Evolutionary conservation across 1,140 invertebrate species (phyloP), one percentile per base, ranked within the genome.

Genomic region (Trinorchestia longiramus): DNA sequence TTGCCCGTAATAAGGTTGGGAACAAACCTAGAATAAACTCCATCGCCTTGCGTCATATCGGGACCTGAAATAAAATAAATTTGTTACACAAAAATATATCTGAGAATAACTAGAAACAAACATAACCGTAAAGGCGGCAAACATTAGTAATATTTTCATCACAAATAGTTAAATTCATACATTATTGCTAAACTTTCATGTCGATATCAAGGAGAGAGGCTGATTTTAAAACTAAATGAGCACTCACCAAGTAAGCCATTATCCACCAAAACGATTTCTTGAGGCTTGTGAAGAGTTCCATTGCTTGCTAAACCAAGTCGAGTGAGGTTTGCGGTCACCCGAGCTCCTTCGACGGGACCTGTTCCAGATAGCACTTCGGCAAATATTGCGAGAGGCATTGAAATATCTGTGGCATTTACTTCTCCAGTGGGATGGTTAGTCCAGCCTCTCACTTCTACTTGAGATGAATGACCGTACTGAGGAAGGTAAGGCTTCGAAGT

Each of bases 21-120:
- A 96, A 98, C 98, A 96, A 98, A 98, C 92, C 98, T 97, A 0
- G 98, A 98, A 97, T 98, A 98, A 19, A 98, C 97, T 42, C 98
- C 98, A 97, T 98, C 98, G 40, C 97, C 97, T 97, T 97, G 97
- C n/a, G 97, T 98, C 43, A 98, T 97, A 97, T 98, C 98, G 4
- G 98, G 98, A 97, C 98, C 98, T 98, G 96, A 43, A 97, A 96
- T 95, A 96, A 96, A 96, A 95, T 95, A 90, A 96, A 96, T 77
- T 91, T 77, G 96, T 43, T 23, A 77, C 4, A 95, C 53, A 87
- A 47, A 62, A 88, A 41, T 47, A 43, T n/a, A 43, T 43, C 11
- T 19, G 43, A 41, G 11, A 36, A 47, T 41, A n/a, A 47, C 43
- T 28, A 40, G 43, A 43, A 15, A 40, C 1, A 17, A 3, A 19